Base-by-base conservation (phyloP, 2,888 invertebrate genomes). In the Flexamia atlantica region DNA sequence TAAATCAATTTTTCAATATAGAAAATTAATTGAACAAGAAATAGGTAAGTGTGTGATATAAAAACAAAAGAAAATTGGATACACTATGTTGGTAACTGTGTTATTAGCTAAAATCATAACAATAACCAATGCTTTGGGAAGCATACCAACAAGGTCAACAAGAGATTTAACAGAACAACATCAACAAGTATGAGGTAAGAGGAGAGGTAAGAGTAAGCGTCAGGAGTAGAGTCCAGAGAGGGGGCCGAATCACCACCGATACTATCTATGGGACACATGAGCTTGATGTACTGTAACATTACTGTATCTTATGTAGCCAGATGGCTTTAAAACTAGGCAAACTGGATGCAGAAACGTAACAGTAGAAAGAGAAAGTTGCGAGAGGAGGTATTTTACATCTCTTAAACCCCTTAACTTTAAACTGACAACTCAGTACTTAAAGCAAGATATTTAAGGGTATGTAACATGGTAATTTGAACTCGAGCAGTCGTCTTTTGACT, bases 261-360 rank as follows among this genome's bases (percentile, higher is more conserved):
- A 74, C 82, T 83, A 83, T 83, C 82, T 83, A 83, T 57, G 74
- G 72, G 82, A 82, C 70, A 83, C 82, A 74, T 83, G 74, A 74
- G 82, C 57, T 46, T 74, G 74, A 74, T 83, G 82, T 83, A 82
- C 81, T 81, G 53, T 84, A 84, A 84, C 84, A 84, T 84, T 84
- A 84, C 84, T 84, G 84, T 84, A 84, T 84, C 84, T 84, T 84
- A 84, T 76, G 82, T 83, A 83, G 82, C 82, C 82, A 64, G 28
- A 28, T 32, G 70, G 82, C 53, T 50, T 83, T 83, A 53, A 83
- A 83, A 83, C 82, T 83, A 83, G 82, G 82, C 82, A 83, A 79
- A 79, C 79, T 79, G 82, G 72, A 83, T 74, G 82, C 82, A 57
- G 82, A 83, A 83, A 83, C 72, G 72, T 74, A 83, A 83, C 82